Conservation (phyloP, 2,888 invertebrate genomes). For the Hylaea fasciaria region DNA sequence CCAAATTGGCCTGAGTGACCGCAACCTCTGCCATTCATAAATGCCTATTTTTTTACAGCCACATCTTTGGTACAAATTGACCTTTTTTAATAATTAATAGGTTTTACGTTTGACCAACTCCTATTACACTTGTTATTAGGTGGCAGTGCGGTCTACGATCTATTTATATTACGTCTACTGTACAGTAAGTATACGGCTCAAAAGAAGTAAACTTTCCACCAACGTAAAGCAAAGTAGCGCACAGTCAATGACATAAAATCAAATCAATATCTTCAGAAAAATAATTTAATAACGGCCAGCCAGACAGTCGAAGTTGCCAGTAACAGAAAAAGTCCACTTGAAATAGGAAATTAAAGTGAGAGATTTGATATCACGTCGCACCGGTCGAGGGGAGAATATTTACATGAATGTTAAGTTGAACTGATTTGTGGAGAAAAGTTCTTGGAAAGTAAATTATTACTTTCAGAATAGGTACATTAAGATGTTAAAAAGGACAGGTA, state of each 20-base stretch:
- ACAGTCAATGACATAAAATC: conserved; percentile 17
- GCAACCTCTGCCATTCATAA: too few relatives aligned
- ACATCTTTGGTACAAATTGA: too few relatives aligned
- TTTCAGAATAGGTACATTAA: too few relatives aligned
- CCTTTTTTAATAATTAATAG: too few relatives aligned
- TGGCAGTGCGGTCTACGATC: too few relatives aligned
- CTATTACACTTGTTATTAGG: too few relatives aligned
- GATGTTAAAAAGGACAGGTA: too few relatives aligned
- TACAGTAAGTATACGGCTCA: too few relatives aligned
- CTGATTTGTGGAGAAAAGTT: conserved; percentile 17
- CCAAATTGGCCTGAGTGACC: too few relatives aligned
- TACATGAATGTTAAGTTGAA: conserved; percentile 39
- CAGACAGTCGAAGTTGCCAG: conserved; percentile 26
- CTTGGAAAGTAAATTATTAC: neutral
- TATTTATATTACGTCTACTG: too few relatives aligned
- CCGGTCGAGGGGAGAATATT: conserved; percentile 19
- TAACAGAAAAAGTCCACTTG: conserved; percentile 40
- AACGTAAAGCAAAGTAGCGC: neutral
- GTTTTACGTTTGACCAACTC: too few relatives aligned
- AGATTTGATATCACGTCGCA: conserved; percentile 48
- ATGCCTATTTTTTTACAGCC: too few relatives aligned
- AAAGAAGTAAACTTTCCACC: neutral
- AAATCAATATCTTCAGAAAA: conserved; percentile 28
- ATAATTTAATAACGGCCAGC: conserved; percentile 36
- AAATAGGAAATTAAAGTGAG: conserved; percentile 45